These are phyloP conservation scores for Camponotus vicinus DNA, from an alignment of 1,140 invertebrate genomes.

Conservation along the genomic window DNA sequence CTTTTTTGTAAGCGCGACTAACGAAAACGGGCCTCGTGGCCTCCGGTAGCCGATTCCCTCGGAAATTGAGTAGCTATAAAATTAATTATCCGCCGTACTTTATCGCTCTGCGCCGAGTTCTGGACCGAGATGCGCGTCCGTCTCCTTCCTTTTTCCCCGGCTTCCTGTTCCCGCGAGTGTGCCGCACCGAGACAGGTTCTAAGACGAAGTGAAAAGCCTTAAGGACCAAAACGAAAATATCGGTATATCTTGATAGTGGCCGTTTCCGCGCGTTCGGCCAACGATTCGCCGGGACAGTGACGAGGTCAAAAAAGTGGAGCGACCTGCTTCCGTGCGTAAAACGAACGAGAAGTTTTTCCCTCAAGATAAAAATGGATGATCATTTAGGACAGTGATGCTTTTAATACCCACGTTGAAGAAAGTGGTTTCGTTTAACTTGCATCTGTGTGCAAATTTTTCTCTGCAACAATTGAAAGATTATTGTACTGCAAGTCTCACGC, in stretches of 20 bases:
- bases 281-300: constrained; percentile 34
- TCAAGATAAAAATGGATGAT: constrained; percentile 15
- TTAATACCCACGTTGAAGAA: constrained; percentile 14
- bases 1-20: constrained; percentile 78
- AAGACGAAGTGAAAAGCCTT: constrained; percentile 44
- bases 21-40: constrained; percentile 80
- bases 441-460: neutral
- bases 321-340: constrained; percentile 28
- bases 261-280: constrained; percentile 24
- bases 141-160: constrained; percentile 38
- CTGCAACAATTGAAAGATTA: neutral
- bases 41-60: constrained; percentile 85
- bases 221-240: constrained; percentile 66
- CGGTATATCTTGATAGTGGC: constrained; percentile 30
- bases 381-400: constrained; percentile 19
- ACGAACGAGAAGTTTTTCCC: constrained; percentile 9
- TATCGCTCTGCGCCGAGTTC: constrained; percentile 76
- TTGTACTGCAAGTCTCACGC: neutral
- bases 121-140: constrained; percentile 22
- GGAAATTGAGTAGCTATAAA: constrained; percentile 87
- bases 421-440: constrained; percentile 24
- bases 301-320: constrained; percentile 27
- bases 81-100: constrained; percentile 86
- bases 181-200: constrained; percentile 19
- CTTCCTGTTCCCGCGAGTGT: constrained; percentile 24